Conservation (phyloP, 2,888 invertebrate genomes). For the Drosophila trichaetosa region DNA sequence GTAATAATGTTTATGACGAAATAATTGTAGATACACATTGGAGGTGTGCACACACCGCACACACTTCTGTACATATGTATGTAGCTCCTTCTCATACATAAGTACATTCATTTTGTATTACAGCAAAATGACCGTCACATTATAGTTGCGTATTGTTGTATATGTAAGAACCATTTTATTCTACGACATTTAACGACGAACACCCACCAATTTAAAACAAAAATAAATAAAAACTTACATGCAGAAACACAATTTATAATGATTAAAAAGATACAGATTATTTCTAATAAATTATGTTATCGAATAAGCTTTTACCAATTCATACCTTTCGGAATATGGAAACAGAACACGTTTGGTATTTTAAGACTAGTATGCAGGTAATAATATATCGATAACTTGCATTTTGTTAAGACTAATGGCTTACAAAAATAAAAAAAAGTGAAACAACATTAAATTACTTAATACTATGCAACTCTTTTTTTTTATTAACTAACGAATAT, state of each 20-base stretch:
- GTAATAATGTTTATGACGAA: conserved; percentile 22
- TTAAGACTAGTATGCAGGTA: conserved; percentile 15
- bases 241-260: conserved; percentile 57
- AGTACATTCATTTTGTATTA: conserved; percentile 17
- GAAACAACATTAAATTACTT: neutral
- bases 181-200: neutral
- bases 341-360: conserved; percentile 22
- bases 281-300: conserved; percentile 37
- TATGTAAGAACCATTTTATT: neutral
- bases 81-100: conserved; percentile 2
- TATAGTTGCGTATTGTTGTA: neutral
- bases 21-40: conserved; percentile 30
- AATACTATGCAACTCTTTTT: neutral
- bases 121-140: conserved; percentile 14
- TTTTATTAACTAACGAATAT: neutral
- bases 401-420: neutral
- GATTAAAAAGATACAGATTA: conserved; percentile 51
- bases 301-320: conserved; percentile 39
- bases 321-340: conserved; percentile 20
- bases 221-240: conserved; percentile 51
- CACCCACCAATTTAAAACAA: conserved; percentile 18
- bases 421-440: neutral
- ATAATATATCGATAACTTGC: neutral
- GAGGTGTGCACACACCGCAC: conserved; percentile 16
- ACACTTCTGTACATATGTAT: conserved; percentile 24